phyloP scores from a whole-genome alignment of 2,797 vertebrate species.

The Danio tinwini region DNA sequence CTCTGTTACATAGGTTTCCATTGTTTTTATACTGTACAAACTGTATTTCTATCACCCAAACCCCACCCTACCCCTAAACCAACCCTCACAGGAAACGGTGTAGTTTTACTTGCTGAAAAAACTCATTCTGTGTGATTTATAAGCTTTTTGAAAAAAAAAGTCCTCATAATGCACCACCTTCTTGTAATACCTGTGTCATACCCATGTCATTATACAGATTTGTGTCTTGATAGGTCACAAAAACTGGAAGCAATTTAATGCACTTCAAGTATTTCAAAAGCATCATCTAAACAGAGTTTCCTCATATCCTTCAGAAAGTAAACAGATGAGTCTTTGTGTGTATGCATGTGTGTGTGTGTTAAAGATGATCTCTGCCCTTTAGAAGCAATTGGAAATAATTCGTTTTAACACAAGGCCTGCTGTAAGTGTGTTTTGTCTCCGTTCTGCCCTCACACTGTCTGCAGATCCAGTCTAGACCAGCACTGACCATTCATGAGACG shows the following conservation, averaged over 20 bases:
- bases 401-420: conserved; percentile 13
- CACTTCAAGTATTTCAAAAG: conserved; percentile 20
- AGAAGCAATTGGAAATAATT: background rate
- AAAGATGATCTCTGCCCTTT: background rate
- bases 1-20: too few species aligned
- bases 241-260: background rate
- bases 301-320: conserved; percentile 1
- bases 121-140: too few species aligned
- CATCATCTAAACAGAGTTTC: conserved; percentile 15
- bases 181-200: too few species aligned
- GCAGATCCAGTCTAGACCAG: conserved; percentile 10
- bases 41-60: too few species aligned
- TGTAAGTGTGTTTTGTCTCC: background rate
- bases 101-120: too few species aligned
- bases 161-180: too few species aligned
- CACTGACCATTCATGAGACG: background rate
- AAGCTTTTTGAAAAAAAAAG: too few species aligned
- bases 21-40: too few species aligned
- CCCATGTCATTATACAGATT: too few species aligned
- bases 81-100: too few species aligned
- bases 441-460: background rate
- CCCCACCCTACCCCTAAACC: too few species aligned
- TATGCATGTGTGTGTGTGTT: background rate
- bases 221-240: too few species aligned
- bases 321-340: background rate